Conservation (phyloP, 2,113 vertebrate species). For the Capra hircus region DNA sequence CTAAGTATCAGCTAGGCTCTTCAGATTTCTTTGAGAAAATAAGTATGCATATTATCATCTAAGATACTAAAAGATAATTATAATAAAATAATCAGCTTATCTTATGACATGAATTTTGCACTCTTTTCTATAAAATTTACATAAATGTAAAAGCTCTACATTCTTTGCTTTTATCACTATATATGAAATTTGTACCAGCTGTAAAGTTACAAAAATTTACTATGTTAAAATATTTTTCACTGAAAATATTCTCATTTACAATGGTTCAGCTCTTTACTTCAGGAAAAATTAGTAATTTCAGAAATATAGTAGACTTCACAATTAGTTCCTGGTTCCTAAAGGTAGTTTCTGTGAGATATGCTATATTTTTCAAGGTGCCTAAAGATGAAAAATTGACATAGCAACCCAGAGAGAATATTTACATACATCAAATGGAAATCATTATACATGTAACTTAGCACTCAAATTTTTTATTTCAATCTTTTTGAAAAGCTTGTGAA, state of each 20-base stretch:
- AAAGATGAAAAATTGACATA: conserved; percentile 3
- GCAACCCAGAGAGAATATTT: background rate
- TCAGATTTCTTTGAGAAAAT: background rate
- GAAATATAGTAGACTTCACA: background rate
- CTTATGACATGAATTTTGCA: background rate
- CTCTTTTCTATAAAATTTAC: background rate
- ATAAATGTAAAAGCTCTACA: background rate
- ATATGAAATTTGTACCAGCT: background rate
- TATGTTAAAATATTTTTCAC: background rate
- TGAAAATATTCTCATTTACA: background rate
- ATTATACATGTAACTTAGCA: background rate
- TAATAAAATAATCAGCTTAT: background rate
- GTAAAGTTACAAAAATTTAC: background rate
- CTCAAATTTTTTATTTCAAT: background rate
- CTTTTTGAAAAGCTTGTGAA: background rate
- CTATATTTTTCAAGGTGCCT: background rate
- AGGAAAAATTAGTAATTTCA: background rate
- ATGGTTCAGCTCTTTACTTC: background rate
- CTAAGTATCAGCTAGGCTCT: background rate
- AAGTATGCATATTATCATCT: background rate
- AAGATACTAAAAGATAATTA: background rate
- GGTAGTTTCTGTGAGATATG: background rate
- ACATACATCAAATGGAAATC: background rate
- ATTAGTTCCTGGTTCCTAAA: background rate
- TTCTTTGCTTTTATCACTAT: background rate